Evolutionary conservation across 2,113 vertebrate genomes (phyloP), one percentile per base, ranked within the genome.

Genomic region (Corvus cornix): DNA sequence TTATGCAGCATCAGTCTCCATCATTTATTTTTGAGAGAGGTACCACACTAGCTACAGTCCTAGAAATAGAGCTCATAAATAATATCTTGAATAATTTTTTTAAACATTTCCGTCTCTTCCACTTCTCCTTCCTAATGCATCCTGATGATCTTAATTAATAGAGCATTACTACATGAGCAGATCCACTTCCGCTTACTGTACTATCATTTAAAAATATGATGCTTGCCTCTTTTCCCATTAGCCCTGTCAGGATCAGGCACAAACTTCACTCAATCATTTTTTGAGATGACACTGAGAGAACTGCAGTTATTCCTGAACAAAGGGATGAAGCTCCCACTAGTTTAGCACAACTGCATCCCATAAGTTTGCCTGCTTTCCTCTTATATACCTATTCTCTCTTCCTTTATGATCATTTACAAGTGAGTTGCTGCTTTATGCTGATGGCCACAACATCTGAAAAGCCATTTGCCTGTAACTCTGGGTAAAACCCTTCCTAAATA

Each of bases 201-300:
- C 72, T 87, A 85, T 95, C 53, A 93, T 89, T 95, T 91, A 96
- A 94, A 96, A 96, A 86, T 95, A 96, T 92, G 90, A 95, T 95
- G 76, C 88, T 90, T 1, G 0, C 83, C 37, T 84, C 85, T 88
- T 86, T 93, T 93, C 58, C 73, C 76, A 94, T 96, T 94, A 94
- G 83, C 30, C 74, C 93, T 90, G 79, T 90, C 95, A 95, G 88
- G 81, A 87, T 64, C 64, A 89, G 79, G n/a, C 77, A 95, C 89
- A 89, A 90, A 95, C 74, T 93, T 89, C 77, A 87, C 53, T 97
- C 79, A 88, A 56, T 96, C 94, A 92, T 63, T 55, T 74, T 59
- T 68, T 0, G 1, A 93, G 80, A 55, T 6, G 52, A 78, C 83
- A 44, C 10, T 31, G n/a, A 75, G 48, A 53, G 84, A 89, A 48